Percentiles rank a stretch among this genome's conserved stretches.
These are phyloP conservation scores for Drosophila biarmipes DNA, from an alignment of 1,140 invertebrate genomes.

Conservation along the genomic window DNA sequence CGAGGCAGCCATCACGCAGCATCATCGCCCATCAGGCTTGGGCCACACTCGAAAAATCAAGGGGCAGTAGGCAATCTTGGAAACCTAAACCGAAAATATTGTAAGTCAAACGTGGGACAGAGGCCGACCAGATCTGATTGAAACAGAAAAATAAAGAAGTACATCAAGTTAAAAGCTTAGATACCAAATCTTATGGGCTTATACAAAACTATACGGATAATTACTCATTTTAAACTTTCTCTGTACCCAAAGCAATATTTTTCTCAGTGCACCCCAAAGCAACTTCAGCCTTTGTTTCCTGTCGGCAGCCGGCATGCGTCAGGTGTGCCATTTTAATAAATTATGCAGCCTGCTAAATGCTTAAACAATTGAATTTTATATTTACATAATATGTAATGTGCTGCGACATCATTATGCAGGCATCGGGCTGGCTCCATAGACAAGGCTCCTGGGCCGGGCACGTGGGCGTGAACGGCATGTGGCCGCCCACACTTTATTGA, in stretches of 20 bases:
- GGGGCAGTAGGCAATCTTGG: neutral
- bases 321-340: conserved; percentile 83
- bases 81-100: no score
- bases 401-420: conserved; percentile 81
- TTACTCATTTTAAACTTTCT: no score
- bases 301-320: conserved; percentile 71
- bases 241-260: neutral
- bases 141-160: no score
- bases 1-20: conserved; percentile 42
- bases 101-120: no score
- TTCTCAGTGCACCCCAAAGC: conserved; percentile 11
- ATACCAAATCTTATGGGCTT: no score
- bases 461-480: conserved; percentile 23
- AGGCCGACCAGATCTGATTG: no score
- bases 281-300: conserved; percentile 42
- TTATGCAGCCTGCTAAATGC: conserved; percentile 82
- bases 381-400: conserved; percentile 83
- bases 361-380: conserved; percentile 83
- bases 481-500: conserved; percentile 64
- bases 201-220: no score
- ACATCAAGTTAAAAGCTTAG: no score
- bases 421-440: conserved; percentile 17
- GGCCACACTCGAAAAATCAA: conserved; percentile 14
- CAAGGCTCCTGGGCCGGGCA: neutral
- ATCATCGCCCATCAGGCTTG: conserved; percentile 32